Evolutionary conservation across 2,888 invertebrate species (phyloP), one percentile per base, ranked within the genome.

Genomic region (Crematogaster levior): DNA sequence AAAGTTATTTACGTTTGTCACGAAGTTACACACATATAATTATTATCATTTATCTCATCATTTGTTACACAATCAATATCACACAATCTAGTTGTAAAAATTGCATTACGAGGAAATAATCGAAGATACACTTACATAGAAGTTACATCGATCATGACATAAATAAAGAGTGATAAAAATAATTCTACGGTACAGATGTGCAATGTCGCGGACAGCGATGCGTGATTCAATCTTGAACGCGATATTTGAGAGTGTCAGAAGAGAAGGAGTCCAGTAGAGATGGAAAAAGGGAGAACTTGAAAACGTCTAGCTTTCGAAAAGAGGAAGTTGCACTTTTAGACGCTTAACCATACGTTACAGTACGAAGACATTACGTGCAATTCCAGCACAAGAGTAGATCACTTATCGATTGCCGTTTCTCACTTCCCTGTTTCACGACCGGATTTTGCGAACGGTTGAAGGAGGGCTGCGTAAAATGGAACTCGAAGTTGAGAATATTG

Each of bases 381-480:
- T 85, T 81, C 56, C 24, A 53, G 48, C 61, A 63, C 51, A 40
- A 46, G 65, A 61, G 70, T 65, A 81, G 72, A 60, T 79, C 77
- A 56, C 56, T 70, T 87, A 86, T 85, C 83, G 82, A 77, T 68
- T 72, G 53, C 24, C 63, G 70, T 61, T 77, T 81, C 66, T 66
- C 60, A 46, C 58, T 80, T 79, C 27, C 30, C 51, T 40, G 53
- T 79, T 56, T 70, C 48, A 18, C 43, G 53, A 53, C 70, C 53
- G 77, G 65, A 84, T 85, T 77, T 40, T 53, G 27, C 30, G n/a
- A 73, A 63, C 53, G 63, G 68, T 68, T 48, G 15, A 51, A 46
- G 24, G 48, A 3, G 18, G 53, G 5, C 18, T 3, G 58, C 51
- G 46, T 43, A 10, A 51, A 74, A 40, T 43, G 30, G 37, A 72